phyloP scores from a whole-genome alignment of 2,113 vertebrate species.

The Microcebus tavaratra region DNA sequence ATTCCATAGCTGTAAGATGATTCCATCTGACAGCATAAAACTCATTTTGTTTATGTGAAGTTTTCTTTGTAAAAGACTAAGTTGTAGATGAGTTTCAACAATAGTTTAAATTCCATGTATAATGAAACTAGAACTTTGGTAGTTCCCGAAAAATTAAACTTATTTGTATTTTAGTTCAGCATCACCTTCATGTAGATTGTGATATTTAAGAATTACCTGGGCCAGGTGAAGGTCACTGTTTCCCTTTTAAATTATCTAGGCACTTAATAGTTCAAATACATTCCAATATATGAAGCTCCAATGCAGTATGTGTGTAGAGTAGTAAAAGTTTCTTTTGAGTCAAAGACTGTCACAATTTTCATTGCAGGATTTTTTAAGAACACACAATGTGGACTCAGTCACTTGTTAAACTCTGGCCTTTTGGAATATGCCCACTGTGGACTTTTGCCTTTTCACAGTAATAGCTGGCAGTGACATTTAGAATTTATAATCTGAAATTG shows the following conservation, averaged over 20 bases:
- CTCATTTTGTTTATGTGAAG: neutral
- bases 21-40: neutral
- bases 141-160: neutral
- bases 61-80: neutral
- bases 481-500: neutral
- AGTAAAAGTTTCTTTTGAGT: slow-evolving; percentile 41
- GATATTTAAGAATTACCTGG: neutral
- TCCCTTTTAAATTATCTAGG: neutral
- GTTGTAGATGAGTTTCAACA: neutral
- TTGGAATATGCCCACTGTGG: neutral
- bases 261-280: slow-evolving; percentile 55
- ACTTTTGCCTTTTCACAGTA: neutral
- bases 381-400: neutral
- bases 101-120: neutral
- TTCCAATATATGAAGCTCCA: slow-evolving; percentile 32
- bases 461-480: neutral
- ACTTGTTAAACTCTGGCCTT: neutral
- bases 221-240: neutral
- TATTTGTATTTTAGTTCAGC: neutral
- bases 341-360: slow-evolving; percentile 57
- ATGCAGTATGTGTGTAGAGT: slow-evolving; percentile 5
- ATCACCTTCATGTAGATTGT: neutral
- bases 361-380: neutral
- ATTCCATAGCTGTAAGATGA: neutral
- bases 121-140: neutral